A percentile compares a stretch with the other conserved stretches of the same genome.
Conservation (phyloP, 1,140 invertebrate species). For the Drosophila rhopaloa region DNA sequence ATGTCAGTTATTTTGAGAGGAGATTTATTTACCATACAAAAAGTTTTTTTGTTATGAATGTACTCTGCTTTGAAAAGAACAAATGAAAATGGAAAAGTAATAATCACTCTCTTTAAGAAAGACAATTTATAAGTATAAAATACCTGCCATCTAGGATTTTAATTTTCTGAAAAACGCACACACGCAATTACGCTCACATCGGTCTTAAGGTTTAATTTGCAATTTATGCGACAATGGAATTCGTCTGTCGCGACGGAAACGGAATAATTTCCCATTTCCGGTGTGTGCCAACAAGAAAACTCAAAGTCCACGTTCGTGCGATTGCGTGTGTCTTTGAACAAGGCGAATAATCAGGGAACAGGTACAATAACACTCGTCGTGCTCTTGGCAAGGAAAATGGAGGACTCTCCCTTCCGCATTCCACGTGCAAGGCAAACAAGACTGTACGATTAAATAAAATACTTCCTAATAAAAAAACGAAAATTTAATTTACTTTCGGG, state of each 20-base stretch:
- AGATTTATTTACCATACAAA: background rate
- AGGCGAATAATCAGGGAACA: constrained; percentile 42
- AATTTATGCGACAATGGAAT: constrained; percentile 48
- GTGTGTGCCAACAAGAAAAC: constrained; percentile 11
- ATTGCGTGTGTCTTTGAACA: constrained; percentile 34
- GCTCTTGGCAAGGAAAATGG: background rate
- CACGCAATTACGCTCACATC: constrained; percentile 30
- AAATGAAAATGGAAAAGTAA: background rate
- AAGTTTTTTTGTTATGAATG: no score
- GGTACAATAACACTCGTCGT: constrained; percentile 41
- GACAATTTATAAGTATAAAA: constrained; percentile 19
- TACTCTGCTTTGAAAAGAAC: no score
- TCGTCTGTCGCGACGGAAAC: constrained; percentile 43
- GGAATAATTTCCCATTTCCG: constrained; percentile 43
- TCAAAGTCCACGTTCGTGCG: constrained; percentile 31
- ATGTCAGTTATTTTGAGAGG: background rate
- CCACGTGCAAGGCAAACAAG: constrained; percentile 26
- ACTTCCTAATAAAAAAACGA: constrained; percentile 69
- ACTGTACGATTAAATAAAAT: constrained; percentile 74
- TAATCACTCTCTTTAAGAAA: constrained; percentile 1
- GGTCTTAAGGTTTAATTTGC: constrained; percentile 34
- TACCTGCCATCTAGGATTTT: constrained; percentile 16
- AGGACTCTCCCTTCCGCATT: constrained; percentile 5
- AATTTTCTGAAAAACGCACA: constrained; percentile 33
- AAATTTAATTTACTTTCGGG: constrained; percentile 56